Evolutionary conservation across 2,888 invertebrate genomes (phyloP).

Genomic region (Patella caerulea): DNA sequence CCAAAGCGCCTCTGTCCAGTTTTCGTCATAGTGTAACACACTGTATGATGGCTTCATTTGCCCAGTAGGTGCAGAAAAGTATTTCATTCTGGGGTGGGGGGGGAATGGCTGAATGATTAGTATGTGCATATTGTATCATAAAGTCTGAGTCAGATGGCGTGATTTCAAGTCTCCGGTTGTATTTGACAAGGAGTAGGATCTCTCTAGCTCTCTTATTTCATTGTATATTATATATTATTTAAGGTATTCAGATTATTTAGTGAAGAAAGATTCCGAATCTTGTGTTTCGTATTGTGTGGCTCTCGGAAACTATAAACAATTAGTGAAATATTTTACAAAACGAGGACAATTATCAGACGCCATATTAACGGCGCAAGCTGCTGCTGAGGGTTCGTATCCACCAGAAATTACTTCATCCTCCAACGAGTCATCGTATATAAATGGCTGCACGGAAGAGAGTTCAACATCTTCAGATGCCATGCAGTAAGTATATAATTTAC

Average conservation of each 20-base stretch:
- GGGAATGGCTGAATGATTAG: too few species aligned
- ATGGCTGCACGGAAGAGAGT: conserved; percentile 21
- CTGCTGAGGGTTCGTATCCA: conserved; percentile 50
- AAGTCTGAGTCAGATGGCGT: too few species aligned
- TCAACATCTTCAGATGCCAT: conserved; percentile 23
- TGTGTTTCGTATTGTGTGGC: conserved; percentile 68
- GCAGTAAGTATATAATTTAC: conserved; percentile 15
- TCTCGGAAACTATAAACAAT: conserved; percentile 53
- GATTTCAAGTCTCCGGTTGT: too few species aligned
- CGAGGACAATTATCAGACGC: conserved; percentile 66
- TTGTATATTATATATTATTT: conserved; percentile 11
- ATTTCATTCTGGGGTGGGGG: too few species aligned
- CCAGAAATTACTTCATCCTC: conserved; percentile 13
- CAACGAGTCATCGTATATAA: conserved; percentile 11
- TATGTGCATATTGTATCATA: too few species aligned
- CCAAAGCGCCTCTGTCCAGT: too few species aligned
- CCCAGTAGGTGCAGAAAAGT: too few species aligned
- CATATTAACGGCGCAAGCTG: conserved; percentile 59
- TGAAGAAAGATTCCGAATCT: conserved; percentile 63
- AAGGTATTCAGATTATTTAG: conserved; percentile 65
- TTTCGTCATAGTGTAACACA: too few species aligned
- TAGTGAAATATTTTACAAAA: conserved; percentile 57
- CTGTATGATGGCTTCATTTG: too few species aligned
- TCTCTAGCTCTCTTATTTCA: too few species aligned
- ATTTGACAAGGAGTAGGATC: too few species aligned